Conservation (phyloP, 2,113 vertebrate genomes). For the Edolisoma coerulescens region DNA sequence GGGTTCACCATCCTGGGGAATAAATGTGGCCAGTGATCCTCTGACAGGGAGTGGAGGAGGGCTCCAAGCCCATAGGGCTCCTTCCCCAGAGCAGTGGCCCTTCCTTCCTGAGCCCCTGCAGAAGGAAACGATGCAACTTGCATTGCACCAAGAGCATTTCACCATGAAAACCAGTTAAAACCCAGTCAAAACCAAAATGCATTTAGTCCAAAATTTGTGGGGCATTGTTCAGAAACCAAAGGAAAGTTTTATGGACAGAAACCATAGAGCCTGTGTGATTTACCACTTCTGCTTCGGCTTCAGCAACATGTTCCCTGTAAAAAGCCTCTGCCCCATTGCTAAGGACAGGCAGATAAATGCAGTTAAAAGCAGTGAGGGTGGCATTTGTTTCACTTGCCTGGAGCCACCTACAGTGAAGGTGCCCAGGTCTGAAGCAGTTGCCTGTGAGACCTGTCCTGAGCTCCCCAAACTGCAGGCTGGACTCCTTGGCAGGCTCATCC, state of each 20-base stretch:
- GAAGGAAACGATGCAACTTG: rapidly evolving
- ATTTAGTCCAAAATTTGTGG: not conserved
- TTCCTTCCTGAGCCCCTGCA: not conserved
- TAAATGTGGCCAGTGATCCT: not conserved
- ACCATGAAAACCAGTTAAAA: not conserved
- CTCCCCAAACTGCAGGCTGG: not conserved
- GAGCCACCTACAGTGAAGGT: not conserved
- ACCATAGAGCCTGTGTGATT: rapidly evolving
- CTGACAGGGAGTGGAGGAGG: not conserved
- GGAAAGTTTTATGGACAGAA: not conserved
- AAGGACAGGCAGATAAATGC: not conserved
- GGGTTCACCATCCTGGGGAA: not conserved
- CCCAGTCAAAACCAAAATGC: not conserved
- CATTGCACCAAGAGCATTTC: not conserved
- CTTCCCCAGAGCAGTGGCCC: rapidly evolving
- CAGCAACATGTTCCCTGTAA: not conserved
- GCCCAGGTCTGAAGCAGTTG: not conserved
- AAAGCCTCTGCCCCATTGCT: not conserved
- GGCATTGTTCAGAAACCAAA: not conserved
- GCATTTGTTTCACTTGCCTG: not conserved
- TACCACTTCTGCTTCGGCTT: not conserved
- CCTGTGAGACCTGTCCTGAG: rapidly evolving
- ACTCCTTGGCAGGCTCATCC: not conserved
- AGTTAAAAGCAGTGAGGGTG: not conserved
- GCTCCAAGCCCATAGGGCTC: not conserved